phyloP scores from a whole-genome alignment of 2,797 vertebrate genomes.

The Microchirus variegatus region DNA sequence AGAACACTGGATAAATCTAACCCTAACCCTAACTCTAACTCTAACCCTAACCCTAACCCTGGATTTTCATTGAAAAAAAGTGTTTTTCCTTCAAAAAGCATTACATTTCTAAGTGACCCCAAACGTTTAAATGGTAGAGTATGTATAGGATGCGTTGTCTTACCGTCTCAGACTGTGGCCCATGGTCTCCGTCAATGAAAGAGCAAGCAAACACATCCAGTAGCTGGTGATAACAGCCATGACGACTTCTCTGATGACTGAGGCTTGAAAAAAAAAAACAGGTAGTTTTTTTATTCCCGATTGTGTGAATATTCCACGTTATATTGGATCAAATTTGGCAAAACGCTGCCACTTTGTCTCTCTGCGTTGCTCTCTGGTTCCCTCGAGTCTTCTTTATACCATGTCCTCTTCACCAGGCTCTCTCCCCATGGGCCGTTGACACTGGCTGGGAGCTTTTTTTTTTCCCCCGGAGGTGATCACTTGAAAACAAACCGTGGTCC shows the following conservation, averaged over 20 bases:
- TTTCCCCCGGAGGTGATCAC: slow-evolving; percentile 52
- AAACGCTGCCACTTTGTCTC: slow-evolving; percentile 22
- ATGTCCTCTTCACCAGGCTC: slow-evolving; percentile 29
- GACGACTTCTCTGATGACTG: slow-evolving; percentile 6
- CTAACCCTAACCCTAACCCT: too few relatives aligned
- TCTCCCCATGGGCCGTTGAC: slow-evolving; percentile 48
- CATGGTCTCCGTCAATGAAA: slow-evolving; percentile 46
- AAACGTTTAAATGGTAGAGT: background rate
- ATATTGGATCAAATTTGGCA: slow-evolving; percentile 7
- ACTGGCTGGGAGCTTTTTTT: slow-evolving; percentile 47
- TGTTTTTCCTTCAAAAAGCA: too few relatives aligned
- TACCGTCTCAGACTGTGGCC: slow-evolving; percentile 73
- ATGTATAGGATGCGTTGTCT: slow-evolving; percentile 6
- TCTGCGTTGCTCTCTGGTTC: slow-evolving; percentile 10
- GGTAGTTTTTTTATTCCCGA: slow-evolving; percentile 2
- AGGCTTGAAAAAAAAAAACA: slow-evolving; percentile 2
- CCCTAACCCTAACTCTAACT: too few relatives aligned
- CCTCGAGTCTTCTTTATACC: slow-evolving; percentile 66
- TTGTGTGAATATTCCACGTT: slow-evolving; percentile 13
- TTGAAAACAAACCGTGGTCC: slow-evolving; percentile 40
- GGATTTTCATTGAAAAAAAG: too few relatives aligned
- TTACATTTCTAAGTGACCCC: too few relatives aligned
- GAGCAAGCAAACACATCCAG: slow-evolving; percentile 58
- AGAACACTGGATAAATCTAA: too few relatives aligned
- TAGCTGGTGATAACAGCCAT: slow-evolving; percentile 52